A percentile compares a stretch with the other conserved stretches of the same genome.
Conservation (phyloP, 2,888 invertebrate species). For the Nymphalis urticae region DNA sequence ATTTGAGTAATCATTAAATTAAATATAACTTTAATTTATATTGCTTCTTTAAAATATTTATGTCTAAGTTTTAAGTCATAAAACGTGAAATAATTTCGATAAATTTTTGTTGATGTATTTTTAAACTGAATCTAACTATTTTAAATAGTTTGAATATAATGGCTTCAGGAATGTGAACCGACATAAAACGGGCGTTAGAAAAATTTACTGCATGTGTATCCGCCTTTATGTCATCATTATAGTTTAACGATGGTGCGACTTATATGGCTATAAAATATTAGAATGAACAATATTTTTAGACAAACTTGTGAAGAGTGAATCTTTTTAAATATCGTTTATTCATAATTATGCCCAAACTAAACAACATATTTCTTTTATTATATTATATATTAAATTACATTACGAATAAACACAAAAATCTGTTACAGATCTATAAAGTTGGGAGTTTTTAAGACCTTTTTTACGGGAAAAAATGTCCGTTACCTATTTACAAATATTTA, state of each 20-base stretch:
- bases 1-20: neutral
- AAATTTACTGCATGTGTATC: conserved; percentile 33
- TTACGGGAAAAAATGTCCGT: no score
- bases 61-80: neutral
- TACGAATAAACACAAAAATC: no score
- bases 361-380: no score
- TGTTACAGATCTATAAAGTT: no score
- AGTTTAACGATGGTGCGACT: conserved; percentile 31
- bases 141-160: conserved; percentile 20
- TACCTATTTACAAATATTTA: no score
- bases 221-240: conserved; percentile 36
- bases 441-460: no score
- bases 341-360: no score
- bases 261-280: conserved; percentile 22
- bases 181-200: conserved; percentile 35
- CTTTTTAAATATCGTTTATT: neutral
- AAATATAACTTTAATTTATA: neutral
- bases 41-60: neutral
- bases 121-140: conserved; percentile 1
- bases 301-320: neutral
- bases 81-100: neutral
- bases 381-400: no score
- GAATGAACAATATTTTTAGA: conserved; percentile 12
- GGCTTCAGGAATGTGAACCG: conserved; percentile 24
- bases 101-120: neutral